phyloP scores from a whole-genome alignment of 2,113 vertebrate genomes.

The Eurypyga helias region DNA sequence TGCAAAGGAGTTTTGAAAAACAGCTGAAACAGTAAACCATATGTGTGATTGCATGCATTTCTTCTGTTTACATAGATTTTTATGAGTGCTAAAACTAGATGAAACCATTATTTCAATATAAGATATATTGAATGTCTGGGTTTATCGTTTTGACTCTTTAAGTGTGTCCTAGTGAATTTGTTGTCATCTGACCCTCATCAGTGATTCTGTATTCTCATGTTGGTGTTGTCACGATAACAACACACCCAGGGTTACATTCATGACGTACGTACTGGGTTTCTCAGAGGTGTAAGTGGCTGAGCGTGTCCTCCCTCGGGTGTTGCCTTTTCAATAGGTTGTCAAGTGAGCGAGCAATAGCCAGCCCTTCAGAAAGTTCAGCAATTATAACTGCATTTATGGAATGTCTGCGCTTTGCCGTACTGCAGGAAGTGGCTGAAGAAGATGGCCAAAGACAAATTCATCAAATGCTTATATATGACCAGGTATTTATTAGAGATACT shows the following conservation, averaged over 20 bases:
- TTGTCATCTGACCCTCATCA: background rate
- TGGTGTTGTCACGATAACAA: background rate
- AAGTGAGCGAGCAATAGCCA: constrained; percentile 82
- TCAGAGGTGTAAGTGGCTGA: background rate
- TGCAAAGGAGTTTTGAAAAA: background rate
- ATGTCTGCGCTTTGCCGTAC: constrained; percentile 86
- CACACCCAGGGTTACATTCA: background rate
- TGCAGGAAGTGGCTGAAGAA: constrained; percentile 77
- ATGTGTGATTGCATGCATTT: background rate
- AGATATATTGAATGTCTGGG: background rate
- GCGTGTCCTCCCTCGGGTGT: background rate
- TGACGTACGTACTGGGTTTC: background rate
- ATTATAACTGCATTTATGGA: constrained; percentile 86
- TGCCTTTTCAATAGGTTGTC: constrained; percentile 79
- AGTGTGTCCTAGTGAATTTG: background rate
- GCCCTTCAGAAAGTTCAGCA: constrained; percentile 86
- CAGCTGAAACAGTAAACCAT: background rate
- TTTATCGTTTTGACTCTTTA: background rate
- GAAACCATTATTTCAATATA: background rate
- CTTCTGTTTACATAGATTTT: background rate
- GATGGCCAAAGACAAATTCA: constrained; percentile 78
- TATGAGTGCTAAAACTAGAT: background rate
- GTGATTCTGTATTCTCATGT: background rate
- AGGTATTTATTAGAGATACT: constrained; percentile 76
- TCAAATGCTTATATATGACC: constrained; percentile 86